Conservation (phyloP, 2,113 vertebrate genomes). For the Mesembrinibis cayennensis region DNA sequence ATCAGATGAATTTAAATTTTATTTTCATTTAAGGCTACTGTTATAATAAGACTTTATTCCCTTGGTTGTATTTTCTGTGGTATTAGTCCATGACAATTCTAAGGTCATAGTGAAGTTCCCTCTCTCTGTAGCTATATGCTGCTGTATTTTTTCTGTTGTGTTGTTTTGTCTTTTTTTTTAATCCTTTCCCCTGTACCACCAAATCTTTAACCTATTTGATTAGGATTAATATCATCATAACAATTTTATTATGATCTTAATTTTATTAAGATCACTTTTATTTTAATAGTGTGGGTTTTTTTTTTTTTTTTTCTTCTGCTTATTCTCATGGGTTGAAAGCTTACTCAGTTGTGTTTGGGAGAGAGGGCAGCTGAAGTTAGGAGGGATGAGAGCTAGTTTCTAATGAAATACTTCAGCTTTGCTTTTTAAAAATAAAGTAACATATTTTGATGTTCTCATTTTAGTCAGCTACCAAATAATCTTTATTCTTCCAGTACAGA, state of each 20-base stretch:
- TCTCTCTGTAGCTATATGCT: background rate
- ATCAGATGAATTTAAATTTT: background rate
- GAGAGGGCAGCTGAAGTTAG: background rate
- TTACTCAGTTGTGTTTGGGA: background rate
- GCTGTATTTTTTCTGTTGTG: background rate
- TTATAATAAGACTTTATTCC: background rate
- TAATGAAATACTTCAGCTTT: background rate
- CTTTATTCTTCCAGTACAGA: background rate
- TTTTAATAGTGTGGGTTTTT: background rate
- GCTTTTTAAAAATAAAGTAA: background rate
- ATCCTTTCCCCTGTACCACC: background rate
- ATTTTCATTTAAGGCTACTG: background rate
- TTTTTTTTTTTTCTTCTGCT: background rate
- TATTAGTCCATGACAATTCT: rapidly evolving
- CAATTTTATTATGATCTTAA: background rate
- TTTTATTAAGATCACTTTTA: background rate
- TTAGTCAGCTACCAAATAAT: background rate
- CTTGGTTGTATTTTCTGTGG: background rate
- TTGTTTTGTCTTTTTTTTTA: background rate
- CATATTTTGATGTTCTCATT: background rate
- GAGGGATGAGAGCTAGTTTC: background rate
- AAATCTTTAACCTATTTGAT: background rate
- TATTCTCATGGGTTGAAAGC: background rate
- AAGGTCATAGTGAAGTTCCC: background rate
- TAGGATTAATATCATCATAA: background rate